phyloP scores from a whole-genome alignment of 30 jellyfish, hydroid and myxozoan species.

The Sanderia malayensis region DNA sequence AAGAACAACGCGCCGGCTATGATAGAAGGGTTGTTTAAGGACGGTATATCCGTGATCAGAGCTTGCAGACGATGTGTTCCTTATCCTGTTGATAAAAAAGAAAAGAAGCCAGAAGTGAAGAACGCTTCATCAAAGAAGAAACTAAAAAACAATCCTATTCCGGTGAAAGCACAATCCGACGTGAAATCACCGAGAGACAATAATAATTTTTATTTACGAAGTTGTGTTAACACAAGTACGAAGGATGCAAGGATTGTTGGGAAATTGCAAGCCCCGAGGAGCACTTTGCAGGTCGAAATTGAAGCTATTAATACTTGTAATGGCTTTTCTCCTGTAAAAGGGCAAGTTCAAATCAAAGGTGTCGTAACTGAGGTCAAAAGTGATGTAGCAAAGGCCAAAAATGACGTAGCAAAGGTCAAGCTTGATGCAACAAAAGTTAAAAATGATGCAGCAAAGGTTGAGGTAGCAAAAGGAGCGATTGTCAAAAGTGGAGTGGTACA shows the following conservation, averaged over 20 bases:
- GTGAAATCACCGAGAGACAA: background rate
- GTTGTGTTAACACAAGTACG: too few relatives aligned
- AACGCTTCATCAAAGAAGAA: background rate
- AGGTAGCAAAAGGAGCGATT: too few relatives aligned
- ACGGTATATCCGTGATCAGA: constrained; percentile 42
- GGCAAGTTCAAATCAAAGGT: background rate
- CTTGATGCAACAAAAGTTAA: background rate
- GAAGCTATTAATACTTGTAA: background rate
- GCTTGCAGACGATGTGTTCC: constrained; percentile 73
- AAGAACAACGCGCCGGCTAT: constrained; percentile 51
- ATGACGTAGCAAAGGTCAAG: constrained; percentile 1
- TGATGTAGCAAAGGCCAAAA: background rate
- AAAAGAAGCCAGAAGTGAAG: background rate
- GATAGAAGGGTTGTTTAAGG: constrained; percentile 35
- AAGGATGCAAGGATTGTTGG: background rate
- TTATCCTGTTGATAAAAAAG: constrained; percentile 35
- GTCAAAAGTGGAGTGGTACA: background rate
- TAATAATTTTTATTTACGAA: background rate
- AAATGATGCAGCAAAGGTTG: background rate
- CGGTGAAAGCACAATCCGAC: background rate
- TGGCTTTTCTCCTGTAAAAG: background rate
- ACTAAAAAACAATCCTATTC: background rate
- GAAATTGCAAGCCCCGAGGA: too few relatives aligned
- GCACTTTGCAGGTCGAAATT: background rate
- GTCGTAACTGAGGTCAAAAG: background rate